Evolutionary conservation across 37 sponge, comb jelly and placozoan species (phyloP), one percentile per base, ranked within the genome.

Genomic region (Chondrosia reniformis): DNA sequence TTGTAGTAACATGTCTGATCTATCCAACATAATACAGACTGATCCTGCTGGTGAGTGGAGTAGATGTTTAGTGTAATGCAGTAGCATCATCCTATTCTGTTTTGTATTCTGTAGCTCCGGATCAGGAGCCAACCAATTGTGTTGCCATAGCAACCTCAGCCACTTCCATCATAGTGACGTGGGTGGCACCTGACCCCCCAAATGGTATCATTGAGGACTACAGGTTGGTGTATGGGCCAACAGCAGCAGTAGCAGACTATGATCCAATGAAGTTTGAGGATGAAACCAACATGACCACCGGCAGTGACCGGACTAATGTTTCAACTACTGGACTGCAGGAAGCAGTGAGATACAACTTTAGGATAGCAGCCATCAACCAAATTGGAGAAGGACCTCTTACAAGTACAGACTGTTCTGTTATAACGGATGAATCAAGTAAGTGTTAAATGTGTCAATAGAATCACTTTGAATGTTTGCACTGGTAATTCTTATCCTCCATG

Each of bases 11-110:
- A 25, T 38, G 38, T 81, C 78, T 27, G 32, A 77, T 3, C 56
- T 36, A 4, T 87, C 89, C 33, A 25, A 19, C 8, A 28, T 38
- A 33, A 49, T 54, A 0, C 74, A 21, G 56, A 88, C 84, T 49
- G 77, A 69, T 13, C 33, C 80, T 27, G 84, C 84, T 45, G 73
- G 89, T 88, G n/a, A n/a, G n/a, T n/a, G n/a, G n/a, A n/a, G n/a
- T n/a, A n/a, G n/a, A n/a, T n/a, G n/a, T n/a, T n/a, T n/a, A n/a
- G n/a, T n/a, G n/a, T n/a, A n/a, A n/a, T n/a, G n/a, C n/a, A n/a
- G n/a, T n/a, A n/a, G n/a, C n/a, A n/a, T n/a, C n/a, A n/a, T n/a
- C n/a, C n/a, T n/a, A n/a, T n/a, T n/a, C n/a, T n/a, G n/a, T n/a
- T n/a, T n/a, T n/a, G n/a, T n/a, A n/a, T n/a, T n/a, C n/a, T n/a